These are phyloP conservation scores for Gymnoscelis rufifasciata DNA, from an alignment of 2,888 invertebrate species.

Conservation along the genomic window DNA sequence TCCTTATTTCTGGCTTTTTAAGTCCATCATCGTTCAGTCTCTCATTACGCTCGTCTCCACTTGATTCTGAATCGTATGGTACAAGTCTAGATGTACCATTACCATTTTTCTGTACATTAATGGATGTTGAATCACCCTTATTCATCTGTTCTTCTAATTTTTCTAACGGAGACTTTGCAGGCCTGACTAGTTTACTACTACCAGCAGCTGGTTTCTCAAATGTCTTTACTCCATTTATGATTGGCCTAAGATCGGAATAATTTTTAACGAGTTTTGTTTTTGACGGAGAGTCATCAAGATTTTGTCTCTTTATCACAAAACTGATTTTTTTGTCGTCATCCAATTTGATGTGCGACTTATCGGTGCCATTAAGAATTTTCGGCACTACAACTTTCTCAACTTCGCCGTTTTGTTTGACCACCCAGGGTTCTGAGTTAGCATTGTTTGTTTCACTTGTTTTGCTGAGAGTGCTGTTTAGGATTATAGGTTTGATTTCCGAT, in stretches of 20 bases:
- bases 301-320: constrained; percentile 57
- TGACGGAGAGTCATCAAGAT: constrained; percentile 44
- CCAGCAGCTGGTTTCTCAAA: constrained; percentile 47
- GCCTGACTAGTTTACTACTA: constrained; percentile 54
- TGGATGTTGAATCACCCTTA: constrained; percentile 45
- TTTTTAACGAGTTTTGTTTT: constrained; percentile 54
- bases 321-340: constrained; percentile 61
- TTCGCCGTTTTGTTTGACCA: constrained; percentile 71
- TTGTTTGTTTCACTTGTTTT: constrained; percentile 50
- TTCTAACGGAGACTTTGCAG: constrained; percentile 62
- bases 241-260: constrained; percentile 51
- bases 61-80: constrained; percentile 81
- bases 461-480: constrained; percentile 63
- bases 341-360: constrained; percentile 44
- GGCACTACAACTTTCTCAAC: constrained; percentile 61
- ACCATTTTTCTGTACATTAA: constrained; percentile 47
- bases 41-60: constrained; percentile 58
- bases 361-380: constrained; percentile 54
- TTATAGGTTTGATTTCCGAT: constrained; percentile 60
- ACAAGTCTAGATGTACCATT: constrained; percentile 67
- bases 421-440: constrained; percentile 64
- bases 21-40: constrained; percentile 33
- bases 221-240: constrained; percentile 38
- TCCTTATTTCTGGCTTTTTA: constrained; percentile 36
- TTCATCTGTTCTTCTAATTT: constrained; percentile 72